These are phyloP conservation scores for Ceryle rudis DNA, from an alignment of 2,797 vertebrate genomes.

Conservation along the genomic window DNA sequence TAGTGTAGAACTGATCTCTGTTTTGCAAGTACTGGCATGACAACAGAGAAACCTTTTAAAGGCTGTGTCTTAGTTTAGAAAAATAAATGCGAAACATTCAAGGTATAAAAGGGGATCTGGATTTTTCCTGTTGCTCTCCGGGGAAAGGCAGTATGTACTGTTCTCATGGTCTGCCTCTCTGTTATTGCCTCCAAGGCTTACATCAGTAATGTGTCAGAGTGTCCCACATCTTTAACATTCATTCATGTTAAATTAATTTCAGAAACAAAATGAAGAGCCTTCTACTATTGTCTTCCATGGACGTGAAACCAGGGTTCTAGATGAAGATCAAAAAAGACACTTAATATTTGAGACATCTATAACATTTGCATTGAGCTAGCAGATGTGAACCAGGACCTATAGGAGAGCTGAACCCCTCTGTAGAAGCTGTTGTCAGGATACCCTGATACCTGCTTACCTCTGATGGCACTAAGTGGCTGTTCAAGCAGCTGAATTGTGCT, in stretches of 20 bases:
- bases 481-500: neutral
- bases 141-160: neutral
- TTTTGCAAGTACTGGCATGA: conserved; percentile 22
- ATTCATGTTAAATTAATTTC: neutral
- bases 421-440: neutral
- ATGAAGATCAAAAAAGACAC: neutral
- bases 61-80: neutral
- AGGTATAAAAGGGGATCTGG: neutral
- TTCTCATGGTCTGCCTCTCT: neutral
- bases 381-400: neutral
- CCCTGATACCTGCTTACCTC: neutral
- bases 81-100: conserved; percentile 14
- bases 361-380: neutral
- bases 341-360: neutral
- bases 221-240: neutral
- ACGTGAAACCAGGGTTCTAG: neutral
- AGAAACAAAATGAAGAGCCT: neutral
- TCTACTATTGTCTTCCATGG: neutral
- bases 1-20: neutral
- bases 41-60: conserved; percentile 2
- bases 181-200: neutral
- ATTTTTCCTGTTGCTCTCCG: neutral
- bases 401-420: neutral
- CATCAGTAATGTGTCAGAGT: neutral
- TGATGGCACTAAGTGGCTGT: neutral